These are phyloP conservation scores for Polyploca ridens DNA, from an alignment of 2,888 invertebrate genomes.

Conservation along the genomic window DNA sequence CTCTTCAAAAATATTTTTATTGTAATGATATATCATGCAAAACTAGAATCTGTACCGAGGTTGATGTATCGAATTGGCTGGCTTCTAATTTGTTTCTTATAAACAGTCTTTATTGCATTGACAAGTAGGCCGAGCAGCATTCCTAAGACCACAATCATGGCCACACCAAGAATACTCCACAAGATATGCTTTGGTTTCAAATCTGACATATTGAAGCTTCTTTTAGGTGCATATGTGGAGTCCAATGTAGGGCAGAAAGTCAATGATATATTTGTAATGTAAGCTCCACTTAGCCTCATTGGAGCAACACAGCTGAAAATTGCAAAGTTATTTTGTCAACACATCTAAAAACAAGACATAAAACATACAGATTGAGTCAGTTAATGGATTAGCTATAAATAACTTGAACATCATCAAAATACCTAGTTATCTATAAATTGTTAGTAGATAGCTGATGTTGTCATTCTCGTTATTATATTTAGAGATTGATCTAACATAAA, in stretches of 20 bases:
- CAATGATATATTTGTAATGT: conserved; percentile 70
- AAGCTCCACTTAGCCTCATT: conserved; percentile 68
- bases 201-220: conserved; percentile 56
- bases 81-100: conserved; percentile 61
- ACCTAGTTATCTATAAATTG: background rate
- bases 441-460: background rate
- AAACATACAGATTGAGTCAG: background rate
- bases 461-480: background rate
- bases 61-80: conserved; percentile 73
- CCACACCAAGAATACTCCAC: conserved; percentile 77
- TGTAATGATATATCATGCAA: conserved; percentile 54
- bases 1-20: background rate
- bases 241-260: conserved; percentile 73
- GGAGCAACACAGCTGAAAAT: conserved; percentile 78
- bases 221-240: conserved; percentile 56
- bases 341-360: conserved; percentile 17
- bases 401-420: background rate
- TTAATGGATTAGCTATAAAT: background rate
- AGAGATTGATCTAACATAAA: background rate
- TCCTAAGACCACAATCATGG: conserved; percentile 63
- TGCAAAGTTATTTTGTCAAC: conserved; percentile 20
- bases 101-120: conserved; percentile 64
- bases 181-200: conserved; percentile 73
- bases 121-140: conserved; percentile 70
- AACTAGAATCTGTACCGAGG: conserved; percentile 63